These are phyloP conservation scores for Myrmecobius fasciatus DNA, from an alignment of 2,113 vertebrate species.

Conservation along the genomic window DNA sequence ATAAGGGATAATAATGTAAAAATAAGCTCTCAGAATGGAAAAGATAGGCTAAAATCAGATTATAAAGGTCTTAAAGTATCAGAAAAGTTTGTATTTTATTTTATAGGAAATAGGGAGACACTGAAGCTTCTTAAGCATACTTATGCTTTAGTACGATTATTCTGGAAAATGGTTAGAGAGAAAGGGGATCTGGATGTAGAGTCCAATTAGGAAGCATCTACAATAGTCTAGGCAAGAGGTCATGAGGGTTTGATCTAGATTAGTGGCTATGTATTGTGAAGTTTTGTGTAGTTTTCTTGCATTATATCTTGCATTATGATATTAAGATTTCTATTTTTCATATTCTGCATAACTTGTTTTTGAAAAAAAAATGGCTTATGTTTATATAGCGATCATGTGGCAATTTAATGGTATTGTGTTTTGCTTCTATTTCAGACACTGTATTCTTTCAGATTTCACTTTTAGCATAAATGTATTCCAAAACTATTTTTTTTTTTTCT, in stretches of 20 bases:
- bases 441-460: no score
- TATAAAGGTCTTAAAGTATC: neutral
- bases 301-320: neutral
- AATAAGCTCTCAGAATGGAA: neutral
- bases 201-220: neutral
- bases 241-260: neutral
- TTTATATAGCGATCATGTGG: no score
- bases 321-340: neutral
- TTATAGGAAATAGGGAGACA: neutral
- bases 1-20: neutral
- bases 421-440: no score
- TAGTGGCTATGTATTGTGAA: neutral
- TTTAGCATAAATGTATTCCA: no score
- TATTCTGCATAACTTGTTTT: no score
- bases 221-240: neutral
- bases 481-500: no score
- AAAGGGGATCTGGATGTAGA: neutral
- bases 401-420: no score
- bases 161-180: neutral
- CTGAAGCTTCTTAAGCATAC: neutral
- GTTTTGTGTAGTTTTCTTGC: neutral
- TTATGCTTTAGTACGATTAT: no score
- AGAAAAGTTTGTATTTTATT: neutral
- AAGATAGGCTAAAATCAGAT: neutral
- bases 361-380: no score